These are phyloP conservation scores for Halocaridina rubra DNA, from an alignment of 2,888 invertebrate species.

Conservation along the genomic window DNA sequence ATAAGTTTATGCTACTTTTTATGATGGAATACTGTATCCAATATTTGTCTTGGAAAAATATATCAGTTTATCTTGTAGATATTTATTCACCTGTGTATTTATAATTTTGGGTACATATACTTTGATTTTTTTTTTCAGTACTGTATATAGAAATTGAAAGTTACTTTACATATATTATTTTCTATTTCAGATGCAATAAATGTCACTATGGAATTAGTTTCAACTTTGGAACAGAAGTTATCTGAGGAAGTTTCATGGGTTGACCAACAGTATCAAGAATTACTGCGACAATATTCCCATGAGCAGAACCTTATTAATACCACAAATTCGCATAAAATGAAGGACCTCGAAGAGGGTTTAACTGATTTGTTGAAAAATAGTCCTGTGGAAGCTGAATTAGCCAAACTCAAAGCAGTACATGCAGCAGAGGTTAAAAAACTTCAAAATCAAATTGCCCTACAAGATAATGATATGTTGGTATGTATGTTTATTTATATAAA, in stretches of 20 bases:
- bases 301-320: constrained; percentile 16
- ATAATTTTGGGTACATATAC: no score
- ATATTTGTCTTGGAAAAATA: no score
- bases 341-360: constrained; percentile 2
- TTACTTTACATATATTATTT: background rate
- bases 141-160: no score
- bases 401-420: constrained; percentile 20
- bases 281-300: constrained; percentile 31
- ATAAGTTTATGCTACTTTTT: no score
- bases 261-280: constrained; percentile 32
- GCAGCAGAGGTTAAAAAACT: constrained; percentile 2
- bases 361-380: background rate
- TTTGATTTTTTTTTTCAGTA: no score
- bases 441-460: constrained; percentile 19
- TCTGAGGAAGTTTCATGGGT: constrained; percentile 40
- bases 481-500: background rate
- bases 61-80: no score
- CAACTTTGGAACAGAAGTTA: constrained; percentile 21
- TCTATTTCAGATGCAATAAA: background rate
- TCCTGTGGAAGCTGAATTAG: background rate
- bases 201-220: background rate
- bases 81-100: no score
- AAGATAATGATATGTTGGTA: constrained; percentile 35
- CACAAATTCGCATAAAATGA: background rate
- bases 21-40: no score